Evolutionary conservation across 2,113 vertebrate species (phyloP).

Genomic region (Notothenia coriiceps): DNA sequence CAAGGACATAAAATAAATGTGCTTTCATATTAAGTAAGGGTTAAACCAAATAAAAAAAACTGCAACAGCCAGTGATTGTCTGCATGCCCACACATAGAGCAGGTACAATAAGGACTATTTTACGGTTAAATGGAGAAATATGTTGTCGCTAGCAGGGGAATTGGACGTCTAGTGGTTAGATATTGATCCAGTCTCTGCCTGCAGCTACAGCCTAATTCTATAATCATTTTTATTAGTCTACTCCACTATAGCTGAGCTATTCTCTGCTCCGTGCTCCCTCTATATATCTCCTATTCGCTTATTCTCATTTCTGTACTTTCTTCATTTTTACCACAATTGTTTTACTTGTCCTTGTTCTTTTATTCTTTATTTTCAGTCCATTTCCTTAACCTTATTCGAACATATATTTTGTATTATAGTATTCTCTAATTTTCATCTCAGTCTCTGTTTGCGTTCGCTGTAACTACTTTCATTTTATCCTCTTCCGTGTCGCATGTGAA

Average conservation of each 20-base stretch:
- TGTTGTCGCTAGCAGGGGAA: slow-evolving; percentile 27
- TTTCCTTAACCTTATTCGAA: not conserved
- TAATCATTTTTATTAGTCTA: slow-evolving; percentile 70
- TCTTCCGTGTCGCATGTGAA: not conserved
- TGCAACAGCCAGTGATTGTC: not conserved
- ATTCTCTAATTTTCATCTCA: not conserved
- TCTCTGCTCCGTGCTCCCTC: not conserved
- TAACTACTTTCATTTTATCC: not conserved
- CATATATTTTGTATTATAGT: not conserved
- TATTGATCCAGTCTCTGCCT: slow-evolving; percentile 66
- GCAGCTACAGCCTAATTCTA: slow-evolving; percentile 56
- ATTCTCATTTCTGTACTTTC: not conserved
- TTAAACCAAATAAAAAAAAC: not conserved
- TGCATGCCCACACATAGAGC: not conserved
- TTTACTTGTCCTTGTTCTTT: not conserved
- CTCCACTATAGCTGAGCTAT: slow-evolving; percentile 32
- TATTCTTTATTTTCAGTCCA: not conserved
- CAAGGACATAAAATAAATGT: not conserved
- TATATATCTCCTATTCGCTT: not conserved
- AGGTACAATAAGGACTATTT: not conserved
- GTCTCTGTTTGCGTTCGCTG: no score
- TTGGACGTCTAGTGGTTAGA: slow-evolving; percentile 21
- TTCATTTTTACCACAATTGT: not conserved
- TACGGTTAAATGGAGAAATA: slow-evolving; percentile 27
- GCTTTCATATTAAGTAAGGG: not conserved